A percentile compares a stretch with the other conserved stretches of the same genome.
These are phyloP conservation scores for Pseudolaguvia tuberculata DNA, from an alignment of 2,113 vertebrate genomes.

Conservation along the genomic window DNA sequence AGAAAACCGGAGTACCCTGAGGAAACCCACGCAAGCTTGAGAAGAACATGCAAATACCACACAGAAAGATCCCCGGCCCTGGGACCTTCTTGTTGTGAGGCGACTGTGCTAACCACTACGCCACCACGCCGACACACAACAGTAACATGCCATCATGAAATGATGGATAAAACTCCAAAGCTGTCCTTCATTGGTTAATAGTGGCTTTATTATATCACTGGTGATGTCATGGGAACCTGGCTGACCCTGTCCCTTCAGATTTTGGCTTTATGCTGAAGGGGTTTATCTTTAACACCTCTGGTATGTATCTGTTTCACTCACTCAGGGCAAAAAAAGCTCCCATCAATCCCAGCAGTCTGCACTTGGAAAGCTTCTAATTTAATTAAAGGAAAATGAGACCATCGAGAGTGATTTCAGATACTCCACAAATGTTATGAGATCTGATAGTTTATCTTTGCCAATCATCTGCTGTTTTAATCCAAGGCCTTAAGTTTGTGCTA, in stretches of 20 bases:
- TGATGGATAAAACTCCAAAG: slow-evolving; percentile 25
- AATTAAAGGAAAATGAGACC: slow-evolving; percentile 67
- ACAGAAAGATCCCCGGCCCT: too few relatives aligned
- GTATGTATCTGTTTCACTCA: slow-evolving; percentile 36
- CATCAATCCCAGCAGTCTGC: slow-evolving; percentile 38
- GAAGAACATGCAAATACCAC: too few relatives aligned
- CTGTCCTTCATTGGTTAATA: slow-evolving; percentile 45
- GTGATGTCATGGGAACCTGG: slow-evolving; percentile 66
- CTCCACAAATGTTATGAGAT: slow-evolving; percentile 62
- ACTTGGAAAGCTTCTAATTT: slow-evolving; percentile 67
- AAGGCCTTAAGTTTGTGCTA: slow-evolving; percentile 61
- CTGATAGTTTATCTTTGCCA: slow-evolving; percentile 66
- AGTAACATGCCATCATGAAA: slow-evolving; percentile 49
- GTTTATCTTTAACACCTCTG: slow-evolving; percentile 50
- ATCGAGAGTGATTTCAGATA: slow-evolving; percentile 63
- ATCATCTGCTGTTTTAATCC: slow-evolving; percentile 61
- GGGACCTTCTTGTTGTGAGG: too few relatives aligned
- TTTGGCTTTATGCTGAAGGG: slow-evolving; percentile 45
- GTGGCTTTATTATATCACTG: slow-evolving; percentile 41
- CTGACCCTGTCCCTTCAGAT: slow-evolving; percentile 59
- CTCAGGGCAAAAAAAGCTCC: slow-evolving; percentile 15
- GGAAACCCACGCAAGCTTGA: too few relatives aligned
- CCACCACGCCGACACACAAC: too few relatives aligned
- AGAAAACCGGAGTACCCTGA: too few relatives aligned
- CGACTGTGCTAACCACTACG: too few relatives aligned